Conservation (phyloP, 2,113 vertebrate species). For the Festucalex cinctus region DNA sequence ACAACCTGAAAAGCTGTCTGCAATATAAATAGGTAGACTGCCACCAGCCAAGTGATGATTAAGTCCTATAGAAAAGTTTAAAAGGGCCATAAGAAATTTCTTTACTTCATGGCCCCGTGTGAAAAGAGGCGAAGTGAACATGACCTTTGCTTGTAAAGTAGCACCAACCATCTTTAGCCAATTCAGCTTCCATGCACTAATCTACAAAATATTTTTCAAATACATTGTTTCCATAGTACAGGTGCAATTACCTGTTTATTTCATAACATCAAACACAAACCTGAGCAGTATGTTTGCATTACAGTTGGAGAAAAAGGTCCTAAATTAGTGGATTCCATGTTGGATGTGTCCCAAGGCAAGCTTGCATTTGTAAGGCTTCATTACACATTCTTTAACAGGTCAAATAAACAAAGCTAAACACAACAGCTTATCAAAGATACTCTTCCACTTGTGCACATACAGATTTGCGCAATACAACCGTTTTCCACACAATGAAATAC, state of each 20-base stretch:
- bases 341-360: not conserved
- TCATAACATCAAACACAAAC: not conserved
- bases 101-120: not conserved
- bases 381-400: not conserved
- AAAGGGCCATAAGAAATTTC: not conserved
- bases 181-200: constrained; percentile 7
- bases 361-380: not conserved
- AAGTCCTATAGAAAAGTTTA: not conserved
- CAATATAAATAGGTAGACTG: not conserved
- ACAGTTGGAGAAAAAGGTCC: no score
- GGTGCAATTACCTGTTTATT: constrained; percentile 17
- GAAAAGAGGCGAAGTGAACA: not conserved
- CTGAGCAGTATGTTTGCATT: no score
- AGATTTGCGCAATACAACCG: not conserved
- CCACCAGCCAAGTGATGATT: not conserved
- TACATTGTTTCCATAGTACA: constrained; percentile 3
- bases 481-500: not conserved
- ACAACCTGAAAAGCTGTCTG: not conserved
- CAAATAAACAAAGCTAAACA: not conserved
- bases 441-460: not conserved
- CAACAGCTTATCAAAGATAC: not conserved
- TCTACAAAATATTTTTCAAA: constrained; percentile 23
- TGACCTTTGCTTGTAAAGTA: not conserved
- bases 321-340: not conserved
- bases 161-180: not conserved